phyloP scores from a whole-genome alignment of 1,140 invertebrate genomes.

The Ephestia elutella region DNA sequence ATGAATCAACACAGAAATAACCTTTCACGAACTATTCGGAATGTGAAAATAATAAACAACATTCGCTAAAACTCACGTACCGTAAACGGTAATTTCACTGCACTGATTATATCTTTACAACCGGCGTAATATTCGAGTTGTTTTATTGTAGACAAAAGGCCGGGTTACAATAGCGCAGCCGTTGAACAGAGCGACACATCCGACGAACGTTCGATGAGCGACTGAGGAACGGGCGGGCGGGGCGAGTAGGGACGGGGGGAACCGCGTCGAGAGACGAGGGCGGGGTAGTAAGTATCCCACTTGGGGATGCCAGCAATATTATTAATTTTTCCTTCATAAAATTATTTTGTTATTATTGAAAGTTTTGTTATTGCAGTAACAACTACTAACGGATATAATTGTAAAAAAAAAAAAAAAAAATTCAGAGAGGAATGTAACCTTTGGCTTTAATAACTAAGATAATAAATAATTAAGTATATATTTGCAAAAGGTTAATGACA shows the following conservation, averaged over 20 bases:
- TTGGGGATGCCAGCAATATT: constrained; percentile 39
- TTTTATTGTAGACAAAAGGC: constrained; percentile 57
- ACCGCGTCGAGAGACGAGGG: constrained; percentile 14
- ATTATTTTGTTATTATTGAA: too few species aligned
- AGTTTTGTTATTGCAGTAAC: too few species aligned
- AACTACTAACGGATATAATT: too few species aligned
- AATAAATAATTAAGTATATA: too few species aligned
- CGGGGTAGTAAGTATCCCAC: constrained; percentile 15
- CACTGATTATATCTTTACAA: constrained; percentile 55
- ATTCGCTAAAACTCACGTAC: constrained; percentile 59
- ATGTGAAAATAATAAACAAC: constrained; percentile 55
- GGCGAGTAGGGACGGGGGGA: constrained; percentile 15
- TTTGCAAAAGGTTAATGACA: too few species aligned
- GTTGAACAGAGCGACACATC: constrained; percentile 41
- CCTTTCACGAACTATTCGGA: constrained; percentile 62
- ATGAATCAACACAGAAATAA: constrained; percentile 74
- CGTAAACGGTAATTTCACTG: constrained; percentile 63
- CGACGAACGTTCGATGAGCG: constrained; percentile 59
- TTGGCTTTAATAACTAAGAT: too few species aligned
- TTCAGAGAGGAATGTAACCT: too few species aligned
- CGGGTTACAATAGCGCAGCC: constrained; percentile 46
- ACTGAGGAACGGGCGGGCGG: constrained; percentile 41
- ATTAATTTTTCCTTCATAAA: constrained; percentile 19
- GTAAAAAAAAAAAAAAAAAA: too few species aligned
- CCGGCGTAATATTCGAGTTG: constrained; percentile 40